Percentiles rank a stretch among this genome's conserved stretches.
Conservation (phyloP, 2,888 invertebrate species). For the Rhyacophila evoluta region DNA sequence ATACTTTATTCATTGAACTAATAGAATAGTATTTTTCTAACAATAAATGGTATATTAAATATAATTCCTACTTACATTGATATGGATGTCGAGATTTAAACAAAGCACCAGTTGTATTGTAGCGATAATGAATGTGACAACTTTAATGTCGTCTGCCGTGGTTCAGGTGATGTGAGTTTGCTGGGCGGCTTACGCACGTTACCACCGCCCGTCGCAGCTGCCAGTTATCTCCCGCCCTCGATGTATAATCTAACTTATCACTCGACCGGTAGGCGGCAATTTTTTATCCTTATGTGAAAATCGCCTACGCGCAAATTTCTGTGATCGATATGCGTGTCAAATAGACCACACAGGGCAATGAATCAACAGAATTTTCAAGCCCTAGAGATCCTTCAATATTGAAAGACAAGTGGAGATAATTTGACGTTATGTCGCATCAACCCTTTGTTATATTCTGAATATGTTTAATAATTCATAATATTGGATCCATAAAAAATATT, state of each 20-base stretch:
- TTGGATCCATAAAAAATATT: too few relatives aligned
- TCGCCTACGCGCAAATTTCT: background rate
- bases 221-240: background rate
- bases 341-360: background rate
- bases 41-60: too few relatives aligned
- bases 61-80: background rate
- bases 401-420: background rate
- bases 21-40: too few relatives aligned
- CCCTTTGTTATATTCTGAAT: too few relatives aligned
- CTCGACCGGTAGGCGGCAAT: conserved; percentile 14
- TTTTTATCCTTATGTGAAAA: conserved; percentile 6
- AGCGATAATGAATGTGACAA: conserved; percentile 1
- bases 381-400: background rate
- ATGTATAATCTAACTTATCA: conserved; percentile 13
- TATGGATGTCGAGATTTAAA: background rate
- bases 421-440: background rate
- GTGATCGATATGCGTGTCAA: conserved; percentile 6
- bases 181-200: conserved; percentile 16
- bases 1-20: too few relatives aligned
- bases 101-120: background rate
- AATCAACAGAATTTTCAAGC: background rate
- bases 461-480: too few relatives aligned
- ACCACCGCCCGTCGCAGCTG: background rate
- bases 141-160: background rate
- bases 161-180: conserved; percentile 15